phyloP scores from a whole-genome alignment of 2,113 vertebrate genomes.

The Polyodon spathula region DNA sequence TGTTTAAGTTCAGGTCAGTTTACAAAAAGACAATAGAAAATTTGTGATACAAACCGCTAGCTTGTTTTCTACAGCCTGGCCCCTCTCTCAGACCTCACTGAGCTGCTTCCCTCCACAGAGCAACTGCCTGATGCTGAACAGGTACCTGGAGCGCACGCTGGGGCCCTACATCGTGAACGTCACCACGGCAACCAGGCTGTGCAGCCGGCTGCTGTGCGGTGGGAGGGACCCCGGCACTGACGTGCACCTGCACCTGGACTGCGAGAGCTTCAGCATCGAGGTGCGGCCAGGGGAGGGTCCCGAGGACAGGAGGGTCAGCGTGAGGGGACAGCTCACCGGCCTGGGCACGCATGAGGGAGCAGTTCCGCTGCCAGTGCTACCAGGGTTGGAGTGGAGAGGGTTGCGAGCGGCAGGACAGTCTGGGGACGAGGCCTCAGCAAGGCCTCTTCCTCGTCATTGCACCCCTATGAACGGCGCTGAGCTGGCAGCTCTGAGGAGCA shows the following conservation, averaged over 20 bases:
- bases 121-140: slow-evolving; percentile 66
- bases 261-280: slow-evolving; percentile 55
- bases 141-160: slow-evolving; percentile 64
- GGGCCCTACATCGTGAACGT: slow-evolving; percentile 82
- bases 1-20: too few relatives aligned
- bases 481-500: too few relatives aligned
- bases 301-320: slow-evolving; percentile 34
- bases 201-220: slow-evolving; percentile 67
- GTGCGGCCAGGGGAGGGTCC: slow-evolving; percentile 23
- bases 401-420: slow-evolving; percentile 31
- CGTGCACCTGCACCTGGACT: slow-evolving; percentile 66
- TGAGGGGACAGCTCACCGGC: slow-evolving; percentile 39
- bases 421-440: slow-evolving; percentile 36
- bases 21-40: neutral
- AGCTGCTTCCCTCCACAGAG: slow-evolving; percentile 41
- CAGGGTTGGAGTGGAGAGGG: slow-evolving; percentile 56
- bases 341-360: slow-evolving; percentile 20
- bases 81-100: neutral
- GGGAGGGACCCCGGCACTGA: slow-evolving; percentile 36
- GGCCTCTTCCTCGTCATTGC: too few relatives aligned
- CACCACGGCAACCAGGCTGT: slow-evolving; percentile 62
- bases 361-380: slow-evolving; percentile 85
- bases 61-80: neutral
- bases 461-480: too few relatives aligned
- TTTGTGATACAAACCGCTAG: neutral